phyloP scores from a whole-genome alignment of 1,140 invertebrate species.

The Procambarus virginalis region DNA sequence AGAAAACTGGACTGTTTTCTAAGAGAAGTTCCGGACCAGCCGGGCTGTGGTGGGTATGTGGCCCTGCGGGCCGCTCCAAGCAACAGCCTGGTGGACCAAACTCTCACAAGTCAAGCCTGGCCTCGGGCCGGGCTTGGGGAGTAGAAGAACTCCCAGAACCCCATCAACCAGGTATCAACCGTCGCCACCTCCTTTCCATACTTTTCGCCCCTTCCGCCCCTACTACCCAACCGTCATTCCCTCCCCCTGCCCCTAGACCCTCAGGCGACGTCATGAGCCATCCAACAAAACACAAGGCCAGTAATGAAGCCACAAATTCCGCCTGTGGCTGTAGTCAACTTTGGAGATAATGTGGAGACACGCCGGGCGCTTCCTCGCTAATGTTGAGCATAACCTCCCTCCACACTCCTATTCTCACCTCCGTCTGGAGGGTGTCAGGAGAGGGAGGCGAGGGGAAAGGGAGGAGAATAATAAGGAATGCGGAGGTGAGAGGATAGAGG shows the following conservation, averaged over 20 bases:
- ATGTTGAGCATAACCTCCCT: background rate
- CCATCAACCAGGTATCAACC: background rate
- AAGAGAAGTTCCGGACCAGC: too few relatives aligned
- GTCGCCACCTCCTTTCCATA: background rate
- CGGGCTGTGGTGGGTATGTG: too few relatives aligned
- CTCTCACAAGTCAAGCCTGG: too few relatives aligned
- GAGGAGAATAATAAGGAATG: too few relatives aligned
- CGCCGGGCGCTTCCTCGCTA: background rate
- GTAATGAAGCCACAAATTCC: background rate
- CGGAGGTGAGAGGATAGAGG: too few relatives aligned
- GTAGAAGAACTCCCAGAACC: too few relatives aligned
- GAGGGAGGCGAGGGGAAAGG: too few relatives aligned
- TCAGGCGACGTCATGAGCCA: background rate
- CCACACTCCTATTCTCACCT: background rate
- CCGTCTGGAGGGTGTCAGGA: background rate
- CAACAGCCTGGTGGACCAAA: too few relatives aligned
- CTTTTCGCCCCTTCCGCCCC: background rate
- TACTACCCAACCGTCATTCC: background rate
- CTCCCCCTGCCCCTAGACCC: background rate
- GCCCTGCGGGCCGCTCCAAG: too few relatives aligned
- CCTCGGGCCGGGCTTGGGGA: too few relatives aligned
- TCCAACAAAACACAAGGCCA: background rate
- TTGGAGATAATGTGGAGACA: background rate
- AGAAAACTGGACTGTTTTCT: too few relatives aligned
- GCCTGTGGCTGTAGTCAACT: background rate